phyloP scores from a whole-genome alignment of 2,113 vertebrate species.

The Carassius gibelio region DNA sequence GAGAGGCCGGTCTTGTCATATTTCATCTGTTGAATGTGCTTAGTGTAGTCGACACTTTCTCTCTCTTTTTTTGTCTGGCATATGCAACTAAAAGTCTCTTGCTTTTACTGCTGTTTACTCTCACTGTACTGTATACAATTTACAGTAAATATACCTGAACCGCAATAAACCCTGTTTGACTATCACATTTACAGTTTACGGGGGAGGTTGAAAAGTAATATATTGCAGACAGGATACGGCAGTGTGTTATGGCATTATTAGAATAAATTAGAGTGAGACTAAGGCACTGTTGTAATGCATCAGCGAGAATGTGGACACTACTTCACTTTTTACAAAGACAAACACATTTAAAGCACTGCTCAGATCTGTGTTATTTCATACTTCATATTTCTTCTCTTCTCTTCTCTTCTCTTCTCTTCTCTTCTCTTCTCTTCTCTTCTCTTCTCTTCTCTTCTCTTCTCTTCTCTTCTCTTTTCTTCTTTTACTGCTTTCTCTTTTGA shows the following conservation, averaged over 20 bases:
- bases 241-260: slow-evolving; percentile 26
- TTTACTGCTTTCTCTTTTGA: too few species aligned
- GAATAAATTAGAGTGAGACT: neutral
- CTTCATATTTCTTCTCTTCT: too few species aligned
- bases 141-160: slow-evolving; percentile 9
- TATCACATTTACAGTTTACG: neutral
- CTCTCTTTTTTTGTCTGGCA: neutral
- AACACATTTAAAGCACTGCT: neutral
- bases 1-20: neutral
- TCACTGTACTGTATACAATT: neutral
- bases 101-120: slow-evolving; percentile 6
- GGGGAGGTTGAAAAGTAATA: slow-evolving; percentile 8
- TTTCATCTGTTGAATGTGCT: slow-evolving; percentile 17
- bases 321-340: neutral
- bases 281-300: neutral
- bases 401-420: too few species aligned
- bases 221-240: slow-evolving; percentile 6
- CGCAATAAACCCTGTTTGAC: slow-evolving; percentile 20
- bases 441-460: too few species aligned
- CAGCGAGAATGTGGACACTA: neutral
- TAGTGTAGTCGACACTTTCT: slow-evolving; percentile 7
- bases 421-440: too few species aligned
- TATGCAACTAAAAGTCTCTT: neutral
- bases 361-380: too few species aligned
- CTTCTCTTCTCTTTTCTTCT: too few species aligned